Conservation (phyloP, 2,888 invertebrate genomes). For the Mythimna loreyi region DNA sequence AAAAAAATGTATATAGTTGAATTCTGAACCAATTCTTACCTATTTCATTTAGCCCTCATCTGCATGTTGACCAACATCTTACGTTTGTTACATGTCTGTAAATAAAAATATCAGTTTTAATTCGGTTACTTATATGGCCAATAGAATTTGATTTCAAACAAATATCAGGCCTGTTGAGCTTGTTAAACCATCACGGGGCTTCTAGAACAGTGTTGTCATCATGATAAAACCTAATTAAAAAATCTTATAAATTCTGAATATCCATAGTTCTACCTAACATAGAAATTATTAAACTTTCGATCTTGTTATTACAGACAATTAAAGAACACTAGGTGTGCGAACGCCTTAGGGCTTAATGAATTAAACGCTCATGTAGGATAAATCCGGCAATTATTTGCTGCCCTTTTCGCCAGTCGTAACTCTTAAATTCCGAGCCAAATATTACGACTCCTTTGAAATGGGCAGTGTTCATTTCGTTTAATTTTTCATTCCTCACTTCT, state of each 20-base stretch:
- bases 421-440: too few species aligned
- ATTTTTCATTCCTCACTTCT: too few species aligned
- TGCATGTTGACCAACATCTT: too few species aligned
- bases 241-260: neutral
- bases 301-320: too few species aligned
- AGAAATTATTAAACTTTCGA: too few species aligned
- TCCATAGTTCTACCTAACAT: neutral
- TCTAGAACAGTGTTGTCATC: conserved; percentile 72
- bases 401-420: too few species aligned
- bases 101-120: neutral
- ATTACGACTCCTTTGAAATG: too few species aligned
- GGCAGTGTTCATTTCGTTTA: too few species aligned
- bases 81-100: conserved; percentile 8
- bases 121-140: neutral
- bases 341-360: too few species aligned
- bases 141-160: neutral
- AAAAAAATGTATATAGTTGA: neutral
- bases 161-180: conserved; percentile 83
- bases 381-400: too few species aligned
- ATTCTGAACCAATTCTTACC: neutral
- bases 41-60: neutral
- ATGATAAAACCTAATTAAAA: conserved; percentile 39
- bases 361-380: too few species aligned
- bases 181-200: conserved; percentile 72
- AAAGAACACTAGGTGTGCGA: too few species aligned